These are phyloP conservation scores for Cyrtodaria siliqua DNA, from an alignment of 2,888 invertebrate species.

Conservation along the genomic window DNA sequence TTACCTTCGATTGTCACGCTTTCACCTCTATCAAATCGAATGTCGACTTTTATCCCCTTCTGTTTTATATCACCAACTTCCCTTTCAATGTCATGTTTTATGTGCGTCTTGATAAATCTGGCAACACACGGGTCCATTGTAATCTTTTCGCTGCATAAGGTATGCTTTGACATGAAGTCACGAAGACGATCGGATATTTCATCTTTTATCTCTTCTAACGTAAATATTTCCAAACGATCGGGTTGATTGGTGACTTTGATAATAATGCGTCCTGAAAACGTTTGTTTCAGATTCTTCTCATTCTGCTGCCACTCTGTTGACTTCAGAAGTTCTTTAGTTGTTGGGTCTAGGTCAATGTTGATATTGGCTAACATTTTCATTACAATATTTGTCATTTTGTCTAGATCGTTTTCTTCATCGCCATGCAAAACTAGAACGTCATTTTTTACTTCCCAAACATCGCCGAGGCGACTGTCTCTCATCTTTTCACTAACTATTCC, in stretches of 20 bases:
- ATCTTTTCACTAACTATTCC: conserved; percentile 18
- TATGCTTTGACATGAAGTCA: conserved; percentile 40
- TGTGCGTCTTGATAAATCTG: conserved; percentile 21
- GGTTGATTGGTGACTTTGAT: conserved; percentile 2
- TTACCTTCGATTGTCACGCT: conserved; percentile 25
- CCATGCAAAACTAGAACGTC: conserved; percentile 26
- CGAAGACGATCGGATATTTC: conserved; percentile 30
- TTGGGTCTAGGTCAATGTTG: conserved; percentile 25
- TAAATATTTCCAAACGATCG: conserved; percentile 33
- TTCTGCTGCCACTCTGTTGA: conserved; percentile 36
- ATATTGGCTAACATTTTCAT: conserved; percentile 27
- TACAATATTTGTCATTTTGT: conserved; percentile 34
- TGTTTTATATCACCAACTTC: conserved; percentile 12
- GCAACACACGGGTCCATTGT: conserved; percentile 18
- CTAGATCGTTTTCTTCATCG: conserved; percentile 24
- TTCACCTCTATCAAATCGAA: conserved; percentile 3
- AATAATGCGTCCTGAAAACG: conserved; percentile 33
- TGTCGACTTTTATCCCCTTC: conserved; percentile 11
- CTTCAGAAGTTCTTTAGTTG: conserved; percentile 11
- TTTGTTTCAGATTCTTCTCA: conserved; percentile 21
- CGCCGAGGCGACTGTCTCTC: conserved; percentile 20
- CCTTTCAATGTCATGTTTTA: conserved; percentile 5
- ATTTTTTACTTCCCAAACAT: conserved; percentile 40
- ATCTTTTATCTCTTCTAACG: conserved; percentile 19
- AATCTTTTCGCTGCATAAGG: conserved; percentile 36